These are phyloP conservation scores for Hydractinia symbiolongicarpus DNA, from an alignment of 30 jellyfish, hydroid and myxozoan genomes.

Conservation along the genomic window DNA sequence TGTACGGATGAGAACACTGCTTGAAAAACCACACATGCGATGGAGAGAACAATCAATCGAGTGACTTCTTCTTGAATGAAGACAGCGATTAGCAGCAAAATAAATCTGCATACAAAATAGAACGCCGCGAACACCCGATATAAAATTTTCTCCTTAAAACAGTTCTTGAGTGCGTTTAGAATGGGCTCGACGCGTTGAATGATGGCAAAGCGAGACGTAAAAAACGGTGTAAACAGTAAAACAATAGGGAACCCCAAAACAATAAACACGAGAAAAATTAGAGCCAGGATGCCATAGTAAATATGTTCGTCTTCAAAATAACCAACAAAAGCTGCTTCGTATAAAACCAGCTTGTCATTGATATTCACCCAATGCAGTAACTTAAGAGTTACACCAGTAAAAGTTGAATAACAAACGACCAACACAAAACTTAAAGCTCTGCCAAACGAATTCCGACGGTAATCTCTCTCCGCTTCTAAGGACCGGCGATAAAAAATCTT, in stretches of 20 bases:
- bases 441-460: constrained; percentile 69
- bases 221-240: constrained; percentile 67
- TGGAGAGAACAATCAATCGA: constrained; percentile 53
- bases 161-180: constrained; percentile 46
- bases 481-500: constrained; percentile 40
- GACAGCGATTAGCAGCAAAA: constrained; percentile 41
- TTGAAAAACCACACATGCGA: constrained; percentile 50
- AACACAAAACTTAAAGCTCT: constrained; percentile 83
- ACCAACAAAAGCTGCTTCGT: constrained; percentile 48
- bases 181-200: constrained; percentile 60
- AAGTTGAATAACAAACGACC: constrained; percentile 58
- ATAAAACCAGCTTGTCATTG: constrained; percentile 30
- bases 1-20: constrained; percentile 60
- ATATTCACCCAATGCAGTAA: constrained; percentile 60
- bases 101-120: constrained; percentile 66
- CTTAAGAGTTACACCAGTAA: constrained; percentile 65
- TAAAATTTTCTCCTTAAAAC: constrained; percentile 43
- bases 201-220: constrained; percentile 28
- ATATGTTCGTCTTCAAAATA: constrained; percentile 51
- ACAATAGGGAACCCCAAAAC: constrained; percentile 69
- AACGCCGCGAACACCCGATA: constrained; percentile 65
- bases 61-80: constrained; percentile 56
- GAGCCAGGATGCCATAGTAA: constrained; percentile 50
- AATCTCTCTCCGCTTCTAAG: not conserved
- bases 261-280: constrained; percentile 42